A percentile compares a stretch with the other conserved stretches of the same genome.
These are phyloP conservation scores for Synergus japonicus DNA, from an alignment of 2,888 invertebrate genomes.

Conservation along the genomic window DNA sequence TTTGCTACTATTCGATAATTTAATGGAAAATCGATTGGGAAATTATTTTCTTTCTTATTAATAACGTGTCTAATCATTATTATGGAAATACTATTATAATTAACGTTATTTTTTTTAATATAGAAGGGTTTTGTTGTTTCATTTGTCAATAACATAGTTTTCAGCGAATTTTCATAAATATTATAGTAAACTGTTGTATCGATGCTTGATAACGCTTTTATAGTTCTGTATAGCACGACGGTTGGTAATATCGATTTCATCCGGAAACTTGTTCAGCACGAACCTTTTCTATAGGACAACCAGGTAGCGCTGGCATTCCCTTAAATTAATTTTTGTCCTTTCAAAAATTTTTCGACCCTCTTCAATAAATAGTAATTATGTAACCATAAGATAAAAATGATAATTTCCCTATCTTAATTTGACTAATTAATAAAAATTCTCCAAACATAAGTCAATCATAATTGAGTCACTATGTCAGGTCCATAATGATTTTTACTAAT, in stretches of 20 bases:
- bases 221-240: background rate
- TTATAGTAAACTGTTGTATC: slow-evolving; percentile 4
- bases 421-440: background rate
- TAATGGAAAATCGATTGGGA: background rate
- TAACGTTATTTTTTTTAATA: background rate
- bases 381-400: background rate
- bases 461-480: no score
- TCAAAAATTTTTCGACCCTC: background rate
- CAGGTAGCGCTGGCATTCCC: background rate
- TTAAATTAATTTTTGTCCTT: background rate
- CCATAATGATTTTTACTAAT: no score
- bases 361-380: background rate
- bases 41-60: no score
- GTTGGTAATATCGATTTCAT: slow-evolving; percentile 7
- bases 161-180: background rate
- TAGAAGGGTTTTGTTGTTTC: background rate
- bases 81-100: background rate
- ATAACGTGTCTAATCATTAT: background rate
- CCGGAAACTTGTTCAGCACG: background rate
- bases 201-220: background rate
- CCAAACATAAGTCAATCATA: no score
- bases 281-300: background rate
- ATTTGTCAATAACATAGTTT: background rate
- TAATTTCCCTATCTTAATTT: background rate
- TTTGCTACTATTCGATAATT: background rate